Evolutionary conservation across 2,888 invertebrate species (phyloP).

Genomic region (Atrina japonica): DNA sequence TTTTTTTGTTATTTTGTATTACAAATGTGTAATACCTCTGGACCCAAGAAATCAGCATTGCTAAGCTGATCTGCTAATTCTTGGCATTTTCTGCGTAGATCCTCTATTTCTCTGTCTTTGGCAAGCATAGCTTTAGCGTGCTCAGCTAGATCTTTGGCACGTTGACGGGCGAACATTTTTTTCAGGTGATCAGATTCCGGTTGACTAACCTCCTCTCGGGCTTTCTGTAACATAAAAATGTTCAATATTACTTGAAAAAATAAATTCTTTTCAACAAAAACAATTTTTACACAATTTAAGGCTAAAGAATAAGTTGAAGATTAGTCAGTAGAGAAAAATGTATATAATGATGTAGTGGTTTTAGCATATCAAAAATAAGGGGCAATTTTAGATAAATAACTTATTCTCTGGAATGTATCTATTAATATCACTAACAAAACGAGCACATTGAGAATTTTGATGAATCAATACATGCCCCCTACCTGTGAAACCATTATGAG

Average conservation of each 20-base stretch:
- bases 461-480: too few species aligned
- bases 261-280: too few species aligned
- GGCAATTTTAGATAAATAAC: background rate
- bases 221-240: constrained; percentile 53
- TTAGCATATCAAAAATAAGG: background rate
- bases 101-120: constrained; percentile 78
- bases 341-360: background rate
- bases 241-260: too few species aligned
- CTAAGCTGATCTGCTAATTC: constrained; percentile 73
- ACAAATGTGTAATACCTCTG: constrained; percentile 60
- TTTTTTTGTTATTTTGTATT: too few species aligned
- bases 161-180: constrained; percentile 75
- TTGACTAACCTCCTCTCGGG: constrained; percentile 56
- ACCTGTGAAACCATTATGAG: too few species aligned
- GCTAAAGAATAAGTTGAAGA: too few species aligned
- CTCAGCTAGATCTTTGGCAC: constrained; percentile 77
- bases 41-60: constrained; percentile 65
- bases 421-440: too few species aligned
- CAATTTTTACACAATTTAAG: too few species aligned
- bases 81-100: constrained; percentile 74
- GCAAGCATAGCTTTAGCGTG: constrained; percentile 75
- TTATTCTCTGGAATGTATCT: too few species aligned
- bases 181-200: constrained; percentile 73
- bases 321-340: too few species aligned
- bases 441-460: too few species aligned